Percentiles rank a stretch among this genome's conserved stretches.
Conservation (phyloP, 2,888 invertebrate species). For the Dasysyrphus tricinctus region DNA sequence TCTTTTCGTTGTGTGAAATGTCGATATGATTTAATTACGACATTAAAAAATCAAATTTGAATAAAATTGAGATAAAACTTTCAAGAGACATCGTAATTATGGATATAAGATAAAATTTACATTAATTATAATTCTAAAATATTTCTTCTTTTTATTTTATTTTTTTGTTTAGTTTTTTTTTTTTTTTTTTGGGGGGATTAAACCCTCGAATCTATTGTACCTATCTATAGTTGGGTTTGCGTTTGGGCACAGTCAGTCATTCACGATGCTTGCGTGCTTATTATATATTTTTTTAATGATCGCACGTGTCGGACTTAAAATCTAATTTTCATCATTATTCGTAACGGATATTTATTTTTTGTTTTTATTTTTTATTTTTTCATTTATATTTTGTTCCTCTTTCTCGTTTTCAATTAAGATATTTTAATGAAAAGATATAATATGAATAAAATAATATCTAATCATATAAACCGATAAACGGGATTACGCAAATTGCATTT, state of each 20-base stretch:
- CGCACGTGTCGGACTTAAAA: constrained; percentile 70
- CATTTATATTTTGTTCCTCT: not conserved
- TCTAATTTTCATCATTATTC: constrained; percentile 69
- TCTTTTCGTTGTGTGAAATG: constrained; percentile 31
- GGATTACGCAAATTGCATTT: constrained; percentile 34
- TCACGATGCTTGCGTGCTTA: constrained; percentile 52
- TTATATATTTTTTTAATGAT: constrained; percentile 57
- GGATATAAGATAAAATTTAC: constrained; percentile 73
- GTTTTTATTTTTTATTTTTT: not conserved
- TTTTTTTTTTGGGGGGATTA: constrained; percentile 3
- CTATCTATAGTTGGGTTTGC: constrained; percentile 10
- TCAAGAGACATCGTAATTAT: constrained; percentile 72
- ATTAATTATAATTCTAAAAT: constrained; percentile 73
- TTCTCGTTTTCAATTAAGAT: constrained; percentile 49
- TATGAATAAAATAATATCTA: constrained; percentile 37
- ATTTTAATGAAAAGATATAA: constrained; percentile 35
- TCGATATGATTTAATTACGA: constrained; percentile 71
- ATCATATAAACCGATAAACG: constrained; percentile 15
- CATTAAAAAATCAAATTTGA: constrained; percentile 72
- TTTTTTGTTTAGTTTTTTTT: constrained; percentile 47
- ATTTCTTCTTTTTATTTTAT: constrained; percentile 46
- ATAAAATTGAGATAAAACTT: constrained; percentile 69
- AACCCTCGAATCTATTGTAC: constrained; percentile 17
- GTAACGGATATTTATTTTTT: constrained; percentile 58
- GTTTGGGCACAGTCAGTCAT: constrained; percentile 24